Conservation (phyloP, 2,797 vertebrate species). For the Acrossocheilus wenchowensis region DNA sequence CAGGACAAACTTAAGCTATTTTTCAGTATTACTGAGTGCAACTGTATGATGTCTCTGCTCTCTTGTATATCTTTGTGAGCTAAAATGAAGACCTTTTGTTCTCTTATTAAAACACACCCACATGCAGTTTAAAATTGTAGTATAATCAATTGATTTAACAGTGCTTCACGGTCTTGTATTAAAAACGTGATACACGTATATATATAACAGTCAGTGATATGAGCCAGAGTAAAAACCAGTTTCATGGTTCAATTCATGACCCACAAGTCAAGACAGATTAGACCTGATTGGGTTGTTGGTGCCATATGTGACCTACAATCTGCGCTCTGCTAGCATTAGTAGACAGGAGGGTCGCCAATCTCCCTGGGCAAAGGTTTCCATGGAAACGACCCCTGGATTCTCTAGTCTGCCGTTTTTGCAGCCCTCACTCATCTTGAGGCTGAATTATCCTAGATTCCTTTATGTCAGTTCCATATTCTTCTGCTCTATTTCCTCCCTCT, state of each 20-base stretch:
- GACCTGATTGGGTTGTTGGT: conserved; percentile 67
- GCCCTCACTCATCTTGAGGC: conserved; percentile 74
- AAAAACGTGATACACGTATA: background rate
- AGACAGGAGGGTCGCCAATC: conserved; percentile 65
- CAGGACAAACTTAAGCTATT: background rate
- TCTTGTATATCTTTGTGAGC: background rate
- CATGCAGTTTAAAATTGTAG: background rate
- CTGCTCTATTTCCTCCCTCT: conserved; percentile 81
- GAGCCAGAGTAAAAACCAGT: conserved; percentile 62
- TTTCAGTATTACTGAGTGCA: background rate
- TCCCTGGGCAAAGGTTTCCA: conserved; percentile 82
- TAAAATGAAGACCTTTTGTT: background rate
- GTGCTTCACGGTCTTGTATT: background rate
- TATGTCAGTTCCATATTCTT: conserved; percentile 80
- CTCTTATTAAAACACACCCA: conserved; percentile 1
- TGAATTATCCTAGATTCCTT: conserved; percentile 76
- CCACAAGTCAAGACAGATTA: conserved; percentile 75
- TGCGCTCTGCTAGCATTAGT: conserved; percentile 66
- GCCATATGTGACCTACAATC: conserved; percentile 81
- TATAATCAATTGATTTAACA: conserved; percentile 15
- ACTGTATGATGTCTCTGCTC: background rate
- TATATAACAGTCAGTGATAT: conserved; percentile 54
- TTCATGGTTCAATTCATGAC: conserved; percentile 72
- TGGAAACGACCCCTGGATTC: conserved; percentile 79
- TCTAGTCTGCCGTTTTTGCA: conserved; percentile 78